A percentile compares a stretch with the other conserved stretches of the same genome.
These are phyloP conservation scores for Plagodis dolabraria DNA, from an alignment of 2,888 invertebrate genomes.

Conservation along the genomic window DNA sequence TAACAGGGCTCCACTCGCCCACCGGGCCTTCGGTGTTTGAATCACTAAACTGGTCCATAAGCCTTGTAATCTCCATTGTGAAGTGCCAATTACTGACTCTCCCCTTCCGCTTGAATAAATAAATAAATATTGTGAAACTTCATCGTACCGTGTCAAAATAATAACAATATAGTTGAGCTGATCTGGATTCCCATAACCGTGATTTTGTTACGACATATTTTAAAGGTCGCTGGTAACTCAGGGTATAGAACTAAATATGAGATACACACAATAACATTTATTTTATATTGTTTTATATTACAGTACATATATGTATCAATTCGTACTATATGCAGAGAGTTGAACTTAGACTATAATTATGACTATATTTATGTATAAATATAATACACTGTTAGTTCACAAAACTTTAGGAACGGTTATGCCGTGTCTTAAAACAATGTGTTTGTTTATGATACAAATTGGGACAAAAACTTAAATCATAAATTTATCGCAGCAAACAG, in stretches of 20 bases:
- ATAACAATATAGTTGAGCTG: conserved; percentile 38
- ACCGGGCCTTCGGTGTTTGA: conserved; percentile 72
- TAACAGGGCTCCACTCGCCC: conserved; percentile 79
- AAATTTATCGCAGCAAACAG: conserved; percentile 6
- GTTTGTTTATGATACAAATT: conserved; percentile 31
- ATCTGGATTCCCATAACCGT: conserved; percentile 46
- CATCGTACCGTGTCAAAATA: conserved; percentile 51
- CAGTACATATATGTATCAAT: too few species aligned
- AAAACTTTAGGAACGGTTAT: background rate
- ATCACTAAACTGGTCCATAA: conserved; percentile 79
- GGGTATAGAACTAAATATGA: too few species aligned
- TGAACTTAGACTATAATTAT: too few species aligned
- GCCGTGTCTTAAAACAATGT: background rate
- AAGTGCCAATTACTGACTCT: conserved; percentile 79
- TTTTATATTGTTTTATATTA: too few species aligned
- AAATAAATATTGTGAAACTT: conserved; percentile 74
- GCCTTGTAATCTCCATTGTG: conserved; percentile 81
- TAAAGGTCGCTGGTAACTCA: too few species aligned
- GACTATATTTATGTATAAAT: too few species aligned
- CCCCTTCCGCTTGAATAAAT: conserved; percentile 82
- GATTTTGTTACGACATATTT: conserved; percentile 23
- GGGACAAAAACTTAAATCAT: conserved; percentile 34
- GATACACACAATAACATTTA: too few species aligned
- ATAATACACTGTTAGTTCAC: background rate
- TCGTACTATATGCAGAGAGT: too few species aligned